These are phyloP conservation scores for Florisuga fusca DNA, from an alignment of 2,797 vertebrate genomes.

Conservation along the genomic window DNA sequence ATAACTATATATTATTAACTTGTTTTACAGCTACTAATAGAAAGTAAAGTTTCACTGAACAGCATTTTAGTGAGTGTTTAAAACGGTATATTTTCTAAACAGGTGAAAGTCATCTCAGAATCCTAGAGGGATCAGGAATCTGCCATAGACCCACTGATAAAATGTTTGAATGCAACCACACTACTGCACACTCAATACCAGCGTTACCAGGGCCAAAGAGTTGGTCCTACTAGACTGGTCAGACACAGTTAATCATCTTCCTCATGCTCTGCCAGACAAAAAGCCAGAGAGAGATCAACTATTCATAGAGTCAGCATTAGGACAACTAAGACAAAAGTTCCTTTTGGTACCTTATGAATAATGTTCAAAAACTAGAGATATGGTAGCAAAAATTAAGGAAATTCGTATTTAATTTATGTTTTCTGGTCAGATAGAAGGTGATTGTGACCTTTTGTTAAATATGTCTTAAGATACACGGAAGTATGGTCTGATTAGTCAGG, in stretches of 20 bases:
- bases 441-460: not conserved
- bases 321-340: not conserved
- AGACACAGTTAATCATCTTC: not conserved
- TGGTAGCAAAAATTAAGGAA: not conserved
- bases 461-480: not conserved
- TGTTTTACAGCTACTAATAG: not conserved
- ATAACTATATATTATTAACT: not conserved
- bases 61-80: not conserved
- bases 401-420: not conserved
- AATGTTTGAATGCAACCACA: not conserved
- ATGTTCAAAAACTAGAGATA: not conserved
- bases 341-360: not conserved
- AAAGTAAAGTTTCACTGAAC: not conserved
- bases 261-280: not conserved
- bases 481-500: not conserved
- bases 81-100: not conserved
- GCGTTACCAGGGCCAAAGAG: not conserved
- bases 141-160: not conserved
- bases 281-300: not conserved
- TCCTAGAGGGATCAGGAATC: not conserved
- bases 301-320: not conserved
- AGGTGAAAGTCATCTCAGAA: not conserved
- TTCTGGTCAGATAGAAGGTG: not conserved
- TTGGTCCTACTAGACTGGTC: not conserved
- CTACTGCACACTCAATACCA: rapidly evolving